These are phyloP conservation scores for human (Homo sapiens) DNA, from an alignment of 2,113 vertebrate species.

Conservation along the genomic window GRCh38 chr4:162153001-162153500, in stretches of 20 bases:
- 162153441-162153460: not conserved
- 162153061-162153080: not conserved
- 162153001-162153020: not conserved
- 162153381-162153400: not conserved
- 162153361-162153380: not conserved
- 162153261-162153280: not conserved
- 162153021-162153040: not conserved
- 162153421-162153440: not conserved
- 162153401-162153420: not conserved
- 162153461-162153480: not conserved
- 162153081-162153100: not conserved
- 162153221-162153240: not conserved
- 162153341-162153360: not conserved
- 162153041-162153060: not conserved
- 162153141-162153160: not conserved
- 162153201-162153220: not conserved
- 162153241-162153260: not conserved
- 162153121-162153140: not conserved
- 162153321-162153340: not conserved
- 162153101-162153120: not conserved
- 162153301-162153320: not conserved
- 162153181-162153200: not conserved
- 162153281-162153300: not conserved
- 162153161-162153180: not conserved
- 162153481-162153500: not conserved